Evolutionary conservation across 2,113 vertebrate species (phyloP), one percentile per base, ranked within the genome.

Genomic region (Pseudopipra pipra): DNA sequence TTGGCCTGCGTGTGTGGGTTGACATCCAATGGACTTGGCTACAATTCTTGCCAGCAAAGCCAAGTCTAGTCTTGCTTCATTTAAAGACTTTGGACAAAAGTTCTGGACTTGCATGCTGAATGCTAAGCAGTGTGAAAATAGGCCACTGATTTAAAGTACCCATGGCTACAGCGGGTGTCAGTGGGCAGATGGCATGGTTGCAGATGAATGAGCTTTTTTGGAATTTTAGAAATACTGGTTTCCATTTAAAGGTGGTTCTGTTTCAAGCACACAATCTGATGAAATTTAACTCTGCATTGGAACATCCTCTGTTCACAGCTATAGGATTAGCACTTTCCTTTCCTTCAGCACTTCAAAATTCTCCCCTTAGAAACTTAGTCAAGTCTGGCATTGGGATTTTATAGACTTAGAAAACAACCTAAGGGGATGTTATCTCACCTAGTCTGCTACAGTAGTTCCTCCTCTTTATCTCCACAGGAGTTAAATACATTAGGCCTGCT

Each of bases 21-120:
- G 92, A 97, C 94, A 96, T 96, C 97, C 97, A 96, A 49, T 91
- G 78, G 76, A 96, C 93, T 96, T 97, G 97, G 95, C 96, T 15
- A 93, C 83, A 88, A n/a, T 90, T 92, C 46, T 75, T 89, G 41
- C 11, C 8, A 92, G 83, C 61, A 95, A 93, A 89, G 93, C 95
- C 92, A 97, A 97, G 75, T 93, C 90, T 91, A 93, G 95, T 93
- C 85, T 93, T 90, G 92, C 95, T 95, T 96, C 83, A 15, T 96
- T 94, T 96, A 90, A 85, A 85, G 89, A 72, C 90, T 91, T 70
- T 84, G 93, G 95, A 94, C 87, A 94, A 80, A 95, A 96, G 44
- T 75, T 95, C 71, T 95, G 81, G 91, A 91, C 84, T 95, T 89
- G 80, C 65, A 56, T 65, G 70, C 80, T 89, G 90, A 96, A 95